Base-by-base conservation (phyloP, 2,797 vertebrate species). In the Gallinago solitaria region DNA sequence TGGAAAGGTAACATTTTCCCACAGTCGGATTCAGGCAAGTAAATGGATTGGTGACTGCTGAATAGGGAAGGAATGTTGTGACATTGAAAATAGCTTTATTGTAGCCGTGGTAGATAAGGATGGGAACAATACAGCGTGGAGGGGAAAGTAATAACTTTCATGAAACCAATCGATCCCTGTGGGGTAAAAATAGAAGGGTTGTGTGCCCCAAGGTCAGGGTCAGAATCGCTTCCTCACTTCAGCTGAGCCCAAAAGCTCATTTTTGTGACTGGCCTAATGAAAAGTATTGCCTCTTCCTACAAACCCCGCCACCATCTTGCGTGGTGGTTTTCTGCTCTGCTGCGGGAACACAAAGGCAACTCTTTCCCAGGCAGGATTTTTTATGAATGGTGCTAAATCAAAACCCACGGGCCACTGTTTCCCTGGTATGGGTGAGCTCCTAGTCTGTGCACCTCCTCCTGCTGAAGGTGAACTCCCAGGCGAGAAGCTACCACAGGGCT, bases 401-500 rank as follows among this genome's bases (percentile, higher is more conserved):
- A 43, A 81, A 76, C 51, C 54, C 2, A 1, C 43, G 19, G 1
- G 7, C 50, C 5, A 0, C 64, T 50, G 65, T 70, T 95, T 61
- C 28, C 53, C n/a, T 3, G 4, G 56, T 8, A 0, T 12, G 74
- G 74, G 39, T 2, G 1, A 75, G 48, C 59, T 90, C 63, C 63
- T 59, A n/a, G 21, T 71, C 64, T 43, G 63, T 60, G 50, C 41
- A 67, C 79, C 39, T 25, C n/a, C n/a, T 87, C 57, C 30, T 45
- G 70, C 63, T 84, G 45, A 86, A 88, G 93, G 91, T 95, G 94
- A 86, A 15, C 39, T 93, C 69, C 63, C 76, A 73, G 63, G 51
- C 1, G 0, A 56, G 50, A 94, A 94, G 83, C 89, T 67, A 37
- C 64, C 2, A 37, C 67, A 16, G 45, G 0, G 0, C 35, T 65